A percentile compares a stretch with the other conserved stretches of the same genome.
These are phyloP conservation scores for Malacoctenus gilli DNA, from an alignment of 2,797 vertebrate genomes.

Conservation along the genomic window DNA sequence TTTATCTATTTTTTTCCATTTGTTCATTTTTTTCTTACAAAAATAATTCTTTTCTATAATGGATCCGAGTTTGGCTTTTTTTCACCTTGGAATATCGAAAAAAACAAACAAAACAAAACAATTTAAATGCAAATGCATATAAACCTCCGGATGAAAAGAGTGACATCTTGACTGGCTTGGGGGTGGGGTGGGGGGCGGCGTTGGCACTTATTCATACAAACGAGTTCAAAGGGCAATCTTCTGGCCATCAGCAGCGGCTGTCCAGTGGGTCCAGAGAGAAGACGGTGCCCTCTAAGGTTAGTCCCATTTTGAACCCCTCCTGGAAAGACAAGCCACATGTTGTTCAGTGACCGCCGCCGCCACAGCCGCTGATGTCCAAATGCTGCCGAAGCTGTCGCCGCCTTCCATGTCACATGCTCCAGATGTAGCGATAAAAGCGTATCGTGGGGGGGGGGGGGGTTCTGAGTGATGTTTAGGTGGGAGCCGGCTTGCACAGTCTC, in stretches of 20 bases:
- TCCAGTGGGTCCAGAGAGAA: slow-evolving; percentile 96
- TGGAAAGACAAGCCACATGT: slow-evolving; percentile 78
- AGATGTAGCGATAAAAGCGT: too few relatives aligned
- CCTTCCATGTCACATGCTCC: too few relatives aligned
- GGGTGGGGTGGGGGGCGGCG: slow-evolving; percentile 71
- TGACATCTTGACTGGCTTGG: slow-evolving; percentile 74
- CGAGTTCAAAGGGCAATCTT: slow-evolving; percentile 66
- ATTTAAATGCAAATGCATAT: slow-evolving; percentile 80
- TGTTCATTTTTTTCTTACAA: slow-evolving; percentile 71
- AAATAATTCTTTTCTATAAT: slow-evolving; percentile 82
- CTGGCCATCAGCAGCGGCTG: slow-evolving; percentile 91
- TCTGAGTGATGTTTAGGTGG: too few relatives aligned
- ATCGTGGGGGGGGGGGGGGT: too few relatives aligned
- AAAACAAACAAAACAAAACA: slow-evolving; percentile 20
- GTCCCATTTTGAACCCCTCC: slow-evolving; percentile 99
- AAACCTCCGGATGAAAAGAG: slow-evolving; percentile 75
- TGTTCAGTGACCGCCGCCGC: neutral
- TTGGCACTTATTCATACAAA: slow-evolving; percentile 82
- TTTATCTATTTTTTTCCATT: slow-evolving; percentile 24
- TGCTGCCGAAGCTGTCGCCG: too few relatives aligned
- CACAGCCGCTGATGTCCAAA: too few relatives aligned
- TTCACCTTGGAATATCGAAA: slow-evolving; percentile 70
- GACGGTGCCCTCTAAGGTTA: slow-evolving; percentile 97
- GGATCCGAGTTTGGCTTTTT: slow-evolving; percentile 48
- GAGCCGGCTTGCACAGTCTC: too few relatives aligned